phyloP scores from a whole-genome alignment of 2,113 vertebrate genomes.

The Paradoxurus hermaphroditus region DNA sequence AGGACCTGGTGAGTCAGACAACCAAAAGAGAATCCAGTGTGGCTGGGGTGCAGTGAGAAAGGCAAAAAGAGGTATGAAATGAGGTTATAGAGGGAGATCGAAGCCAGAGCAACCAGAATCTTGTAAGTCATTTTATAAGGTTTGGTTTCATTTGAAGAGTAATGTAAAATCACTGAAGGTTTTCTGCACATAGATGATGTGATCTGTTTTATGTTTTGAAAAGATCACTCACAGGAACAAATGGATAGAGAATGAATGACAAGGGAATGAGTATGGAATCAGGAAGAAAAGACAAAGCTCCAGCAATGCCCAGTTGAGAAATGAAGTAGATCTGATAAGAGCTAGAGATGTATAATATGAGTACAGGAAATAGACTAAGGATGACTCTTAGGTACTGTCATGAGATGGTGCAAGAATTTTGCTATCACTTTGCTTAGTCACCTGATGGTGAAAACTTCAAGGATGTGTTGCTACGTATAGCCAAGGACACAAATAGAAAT shows the following conservation, averaged over 20 bases:
- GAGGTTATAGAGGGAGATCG: neutral
- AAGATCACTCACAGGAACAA: neutral
- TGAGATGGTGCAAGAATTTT: neutral
- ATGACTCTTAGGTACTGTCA: neutral
- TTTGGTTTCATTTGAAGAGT: neutral
- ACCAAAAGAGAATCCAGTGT: neutral
- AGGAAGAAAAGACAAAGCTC: neutral
- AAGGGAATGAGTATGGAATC: neutral
- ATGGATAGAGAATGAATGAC: neutral
- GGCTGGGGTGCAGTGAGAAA: neutral
- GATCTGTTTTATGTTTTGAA: neutral
- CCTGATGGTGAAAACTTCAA: neutral
- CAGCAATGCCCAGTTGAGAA: neutral
- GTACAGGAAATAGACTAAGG: neutral
- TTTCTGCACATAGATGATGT: neutral
- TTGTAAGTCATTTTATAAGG: neutral
- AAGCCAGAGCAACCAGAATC: neutral
- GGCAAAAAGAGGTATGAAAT: neutral
- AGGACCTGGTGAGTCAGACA: neutral
- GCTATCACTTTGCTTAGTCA: neutral
- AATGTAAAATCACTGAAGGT: neutral
- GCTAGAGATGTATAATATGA: neutral
- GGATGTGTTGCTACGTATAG: conserved; percentile 20
- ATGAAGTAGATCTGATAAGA: neutral
- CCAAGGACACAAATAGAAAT: neutral